Base-by-base conservation (phyloP, 2,113 vertebrate genomes). In the Dicrurus megarhynchus region DNA sequence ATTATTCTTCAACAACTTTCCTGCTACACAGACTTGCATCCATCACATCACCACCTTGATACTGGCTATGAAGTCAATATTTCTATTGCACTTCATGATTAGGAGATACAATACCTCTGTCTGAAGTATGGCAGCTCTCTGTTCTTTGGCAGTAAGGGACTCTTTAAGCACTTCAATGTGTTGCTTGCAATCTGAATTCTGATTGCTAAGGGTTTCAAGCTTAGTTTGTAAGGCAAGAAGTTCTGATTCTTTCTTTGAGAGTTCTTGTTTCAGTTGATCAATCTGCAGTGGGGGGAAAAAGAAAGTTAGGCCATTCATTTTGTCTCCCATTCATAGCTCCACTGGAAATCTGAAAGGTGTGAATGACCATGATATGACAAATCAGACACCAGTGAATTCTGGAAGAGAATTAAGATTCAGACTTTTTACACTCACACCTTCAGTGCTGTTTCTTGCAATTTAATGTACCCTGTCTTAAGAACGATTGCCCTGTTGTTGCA, bases 141-240 rank as follows among this genome's bases (percentile, higher is more conserved):
- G 99, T 98, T 99, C 99, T 98, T 99, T 99, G 98, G 99, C 99
- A 98, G 99, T 99, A 98, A 99, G 99, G 42, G 99, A 99, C 98
- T 99, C 99, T 98, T 99, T 99, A 97, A 99, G 99, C 98, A 99
- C 99, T 98, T 99, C 99, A 55, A 99, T 99, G 98, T 99, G 99
- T 98, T 99, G 99, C 97, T 99, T 99, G 98, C 99, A 99, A 98
- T 99, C 99, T 33, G 99, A 99, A 98, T 99, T 99, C 97, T 99
- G 99, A 98, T 99, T 99, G 98, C 99, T 99, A 97, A 99, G 98
- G 70, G 99, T 99, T 98, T 99, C 99, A 93, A 99, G 99, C 97
- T 99, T 99, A 63, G 99, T 99, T 98, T 99, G 99, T 98, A 99
- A 98, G 98, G 99, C 99, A 97, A 99, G 98, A 97, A 99, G 99